Conservation (phyloP, 2,113 vertebrate species). For the Actinemys pallida region DNA sequence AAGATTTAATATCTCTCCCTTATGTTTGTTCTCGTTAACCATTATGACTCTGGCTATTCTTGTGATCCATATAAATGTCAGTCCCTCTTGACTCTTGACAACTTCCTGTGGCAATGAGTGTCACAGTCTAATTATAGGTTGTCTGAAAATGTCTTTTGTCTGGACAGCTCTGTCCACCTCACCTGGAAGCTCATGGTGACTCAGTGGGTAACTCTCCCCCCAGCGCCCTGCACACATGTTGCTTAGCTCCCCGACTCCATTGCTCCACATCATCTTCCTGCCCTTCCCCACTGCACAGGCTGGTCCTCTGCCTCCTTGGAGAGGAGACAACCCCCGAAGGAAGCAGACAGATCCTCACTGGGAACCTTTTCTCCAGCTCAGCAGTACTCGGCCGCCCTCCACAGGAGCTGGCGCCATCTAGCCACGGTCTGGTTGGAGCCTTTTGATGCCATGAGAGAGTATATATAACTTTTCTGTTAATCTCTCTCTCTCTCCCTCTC, state of each 20-base stretch:
- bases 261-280: background rate
- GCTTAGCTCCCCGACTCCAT: background rate
- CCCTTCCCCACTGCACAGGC: background rate
- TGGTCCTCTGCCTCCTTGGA: background rate
- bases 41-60: background rate
- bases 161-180: background rate
- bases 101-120: background rate
- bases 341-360: background rate
- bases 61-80: too few relatives aligned
- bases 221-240: background rate
- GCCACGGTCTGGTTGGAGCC: background rate
- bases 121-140: background rate
- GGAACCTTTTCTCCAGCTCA: background rate
- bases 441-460: fast-evolving
- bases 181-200: background rate
- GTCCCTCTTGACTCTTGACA: background rate
- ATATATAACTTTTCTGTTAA: constrained; percentile 47
- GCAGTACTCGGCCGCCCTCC: background rate
- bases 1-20: background rate
- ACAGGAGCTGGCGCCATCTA: background rate
- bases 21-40: background rate
- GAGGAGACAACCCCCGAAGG: background rate
- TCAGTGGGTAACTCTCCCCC: background rate
- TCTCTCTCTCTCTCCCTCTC: constrained; percentile 6
- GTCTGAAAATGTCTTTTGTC: background rate